Evolutionary conservation across 1,140 invertebrate genomes (phyloP), one percentile per base, ranked within the genome.

Genomic region (Microplitis mediator): DNA sequence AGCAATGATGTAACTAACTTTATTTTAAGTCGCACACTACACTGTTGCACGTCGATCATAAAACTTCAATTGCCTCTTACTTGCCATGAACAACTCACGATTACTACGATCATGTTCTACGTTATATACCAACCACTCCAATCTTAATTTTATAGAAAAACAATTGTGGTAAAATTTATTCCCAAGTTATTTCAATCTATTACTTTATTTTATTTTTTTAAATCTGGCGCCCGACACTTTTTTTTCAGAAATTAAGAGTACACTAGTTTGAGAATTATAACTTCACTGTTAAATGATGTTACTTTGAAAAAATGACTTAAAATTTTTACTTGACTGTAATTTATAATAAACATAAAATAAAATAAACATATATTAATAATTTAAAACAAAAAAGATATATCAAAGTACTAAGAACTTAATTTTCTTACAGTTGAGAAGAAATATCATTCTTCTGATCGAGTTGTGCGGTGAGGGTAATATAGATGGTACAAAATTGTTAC

Each of bases 401-500:
- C 2, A 23, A 23, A 23, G 2, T 23, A 23, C 23, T 23, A 23
- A 23, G 23, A 23, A 23, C 23, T 1, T 23, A 23, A 23, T 23
- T 23, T 23, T 23, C 3, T 45, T 45, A 45, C 11, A 11, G 6
- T 45, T 45, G 6, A 58, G 5, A 58, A 58, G 56, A 9, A 23
- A 16, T 9, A 23, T 58, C 4, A 16, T 58, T 31, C 51, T 54
- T n/a, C 51, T 54, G 4, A 16, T 16, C 16, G 56, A 54, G 3
- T 31, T 58, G 16, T 58, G 23, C n/a, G 6, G 8, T 31, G 23
- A 58, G 16, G 16, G 23, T 31, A 23, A 16, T 58, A 23, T 31
- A 23, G 56, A 58, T 58, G 56, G 4, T 23, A 23, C 23, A 9
- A 31, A 16, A 23, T 36, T 31, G 71, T 81, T 80, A 62, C 77